Base-by-base conservation (phyloP, 1,140 invertebrate species). In the Drosophila trapezifrons region DNA sequence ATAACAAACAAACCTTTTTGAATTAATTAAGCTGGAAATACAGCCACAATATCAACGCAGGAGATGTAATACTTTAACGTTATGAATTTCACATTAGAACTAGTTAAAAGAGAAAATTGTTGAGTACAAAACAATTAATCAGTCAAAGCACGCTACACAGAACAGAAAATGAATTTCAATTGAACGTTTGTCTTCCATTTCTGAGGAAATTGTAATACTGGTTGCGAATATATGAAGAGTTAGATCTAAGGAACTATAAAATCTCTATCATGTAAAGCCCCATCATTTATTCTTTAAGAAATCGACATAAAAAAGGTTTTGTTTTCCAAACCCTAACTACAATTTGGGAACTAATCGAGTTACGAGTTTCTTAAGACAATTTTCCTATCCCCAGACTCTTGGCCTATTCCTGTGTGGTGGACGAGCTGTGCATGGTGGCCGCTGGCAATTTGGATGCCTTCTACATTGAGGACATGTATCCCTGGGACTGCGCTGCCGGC, bases 401-500 rank as follows among this genome's bases (percentile, higher is more conserved):
- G 35, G 85, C 91, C 52, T 90, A 91, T 22, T 78, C 83, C 10
- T 90, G 78, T 54, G 90, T 92, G 20, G 90, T 92, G 37, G 87
- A 91, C 49, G 80, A 96, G 22, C 92, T 97, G 60, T 95, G 95
- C 81, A 94, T 94, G 67, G 94, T 97, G 9, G 96, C 96, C 13
- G 93, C 93, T 82, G 96, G 96, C 42, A 92, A 93, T 77, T 92
- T 94, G 15, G 96, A 97, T 92, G 95, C 94, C 4, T 97, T 96
- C 91, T 94, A 95, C 46, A 95, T 96, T 74, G 96, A 95, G 91
- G 93, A 95, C 37, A 93, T 96, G 74, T 94, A 95, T 55, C 93
- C 93, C 45, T 96, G 95, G 95, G 95, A 96, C 78, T 94, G 95
- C 52, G 95, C 95, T 40, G 95, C 95, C 5, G 95, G 94, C 9